Conservation (phyloP, 2,888 invertebrate species). For the Scaptomyza tumidula region DNA sequence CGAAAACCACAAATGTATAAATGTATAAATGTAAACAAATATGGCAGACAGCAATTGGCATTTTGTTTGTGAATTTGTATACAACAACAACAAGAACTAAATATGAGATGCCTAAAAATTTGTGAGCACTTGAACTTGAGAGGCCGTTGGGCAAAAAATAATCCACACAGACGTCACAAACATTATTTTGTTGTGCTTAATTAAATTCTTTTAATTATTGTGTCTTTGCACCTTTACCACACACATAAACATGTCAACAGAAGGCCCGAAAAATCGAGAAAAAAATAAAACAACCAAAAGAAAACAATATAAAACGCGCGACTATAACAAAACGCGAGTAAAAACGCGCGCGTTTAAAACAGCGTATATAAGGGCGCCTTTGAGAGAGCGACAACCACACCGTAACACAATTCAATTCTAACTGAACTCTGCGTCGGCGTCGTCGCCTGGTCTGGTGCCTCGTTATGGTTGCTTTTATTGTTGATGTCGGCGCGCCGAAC, state of each 20-base stretch:
- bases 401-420: constrained; percentile 81
- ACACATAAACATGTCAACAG: constrained; percentile 42
- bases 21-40: constrained; percentile 60
- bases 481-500: constrained; percentile 38
- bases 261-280: constrained; percentile 17
- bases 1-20: constrained; percentile 40
- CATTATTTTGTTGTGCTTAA: constrained; percentile 18
- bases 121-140: constrained; percentile 52
- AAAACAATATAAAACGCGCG: constrained; percentile 9
- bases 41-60: constrained; percentile 46
- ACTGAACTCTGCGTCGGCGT: constrained; percentile 75
- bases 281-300: constrained; percentile 7
- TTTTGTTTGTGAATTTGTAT: constrained; percentile 36
- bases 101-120: constrained; percentile 39
- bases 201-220: constrained; percentile 34
- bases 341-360: constrained; percentile 51
- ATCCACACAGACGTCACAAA: constrained; percentile 18
- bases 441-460: constrained; percentile 53
- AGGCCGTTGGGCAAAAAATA: constrained; percentile 4
- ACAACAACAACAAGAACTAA: constrained; percentile 15
- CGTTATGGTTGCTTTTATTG: constrained; percentile 40
- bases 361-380: constrained; percentile 34
- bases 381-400: constrained; percentile 66
- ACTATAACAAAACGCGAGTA: constrained; percentile 7
- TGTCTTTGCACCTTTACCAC: constrained; percentile 41